phyloP scores from a whole-genome alignment of 1,140 invertebrate genomes.

The Diuraphis noxia region DNA sequence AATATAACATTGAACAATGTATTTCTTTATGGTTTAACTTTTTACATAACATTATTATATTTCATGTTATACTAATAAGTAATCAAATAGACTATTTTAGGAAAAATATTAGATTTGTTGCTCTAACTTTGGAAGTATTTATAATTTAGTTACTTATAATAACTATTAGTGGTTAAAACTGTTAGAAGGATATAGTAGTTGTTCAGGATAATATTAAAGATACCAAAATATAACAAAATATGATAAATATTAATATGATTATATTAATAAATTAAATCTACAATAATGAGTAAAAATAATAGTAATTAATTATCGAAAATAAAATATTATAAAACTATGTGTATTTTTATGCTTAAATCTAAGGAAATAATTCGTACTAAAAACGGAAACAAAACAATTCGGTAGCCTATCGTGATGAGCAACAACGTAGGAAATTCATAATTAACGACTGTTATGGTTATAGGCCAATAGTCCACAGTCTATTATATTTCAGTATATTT shows the following conservation, averaged over 20 bases:
- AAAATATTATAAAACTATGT: neutral
- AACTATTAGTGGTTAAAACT: neutral
- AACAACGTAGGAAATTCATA: neutral
- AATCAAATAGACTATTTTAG: too few species aligned
- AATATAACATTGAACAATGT: too few species aligned
- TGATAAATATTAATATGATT: neutral
- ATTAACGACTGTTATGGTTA: neutral
- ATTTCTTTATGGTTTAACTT: too few species aligned
- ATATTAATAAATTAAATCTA: neutral
- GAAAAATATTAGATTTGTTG: too few species aligned
- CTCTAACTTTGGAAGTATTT: too few species aligned
- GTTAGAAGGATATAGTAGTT: neutral
- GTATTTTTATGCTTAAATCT: neutral
- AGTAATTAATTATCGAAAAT: neutral
- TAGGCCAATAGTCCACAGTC: neutral
- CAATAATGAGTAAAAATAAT: neutral
- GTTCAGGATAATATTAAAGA: neutral
- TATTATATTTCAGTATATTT: neutral
- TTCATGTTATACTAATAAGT: too few species aligned
- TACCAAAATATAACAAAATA: neutral
- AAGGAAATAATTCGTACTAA: neutral
- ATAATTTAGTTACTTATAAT: neutral
- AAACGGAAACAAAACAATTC: neutral
- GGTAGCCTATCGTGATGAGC: neutral
- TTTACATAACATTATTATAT: too few species aligned